Evolutionary conservation across 2,797 vertebrate genomes (phyloP), one percentile per base, ranked within the genome.

Genomic region (Acanthurus lineatus): DNA sequence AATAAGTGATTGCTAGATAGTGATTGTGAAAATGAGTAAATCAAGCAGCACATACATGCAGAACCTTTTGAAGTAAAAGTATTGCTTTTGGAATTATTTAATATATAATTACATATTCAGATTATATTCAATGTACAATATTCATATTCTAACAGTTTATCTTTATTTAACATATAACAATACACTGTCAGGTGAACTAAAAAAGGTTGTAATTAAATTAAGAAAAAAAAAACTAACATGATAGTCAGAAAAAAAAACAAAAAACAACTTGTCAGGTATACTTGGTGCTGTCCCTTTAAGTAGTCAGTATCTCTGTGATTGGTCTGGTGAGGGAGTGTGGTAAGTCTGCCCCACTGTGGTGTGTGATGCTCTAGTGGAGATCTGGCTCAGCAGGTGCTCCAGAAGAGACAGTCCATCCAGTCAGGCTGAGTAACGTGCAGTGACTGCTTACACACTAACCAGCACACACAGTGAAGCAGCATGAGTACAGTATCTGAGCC

Each of bases 401-500:
- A 19, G 38, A 59, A 25, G 32, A 54, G 22, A 61, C 25, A 5
- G 57, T 73, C 60, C 40, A 66, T 1, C 42, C 70, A 76, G 53
- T 40, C 10, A 56, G 38, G 6, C 48, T 56, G 51, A 65, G 77
- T 1, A 44, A 53, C 47, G 16, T 14, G 9, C 54, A 47, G 11
- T 35, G 16, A 44, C 20, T 57, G 45, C 56, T 61, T 44, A 51
- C 62, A 69, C 35, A 19, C 47, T 59, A 66, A 76, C 28, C 16
- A 14, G 25, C 28, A 64, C 12, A 35, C 49, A 66, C 48, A 52
- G 16, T 12, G n/a, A 42, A 69, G 35, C 80, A 66, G 52, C 65
- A 97, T 97, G 96, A 96, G 94, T 69, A 79, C 91, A 5, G 88
- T 73, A 0, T 87, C 91, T 0, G 91, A 95, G 25, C 86, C 94